Evolutionary conservation across 2,888 invertebrate genomes (phyloP), one percentile per base, ranked within the genome.

Genomic region (Pedicia rivosa): DNA sequence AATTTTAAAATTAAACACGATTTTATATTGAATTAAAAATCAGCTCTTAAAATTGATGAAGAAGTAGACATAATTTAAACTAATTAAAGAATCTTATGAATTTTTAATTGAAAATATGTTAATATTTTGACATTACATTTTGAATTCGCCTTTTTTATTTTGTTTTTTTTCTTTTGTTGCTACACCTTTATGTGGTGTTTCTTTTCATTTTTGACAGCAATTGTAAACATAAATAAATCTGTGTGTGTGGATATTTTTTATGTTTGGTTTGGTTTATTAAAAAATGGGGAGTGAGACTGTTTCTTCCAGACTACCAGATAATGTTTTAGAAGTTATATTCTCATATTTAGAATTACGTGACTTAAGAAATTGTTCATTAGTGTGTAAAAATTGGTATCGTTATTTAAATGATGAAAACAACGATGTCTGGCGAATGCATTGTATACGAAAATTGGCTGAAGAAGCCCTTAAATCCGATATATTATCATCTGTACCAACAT

Each of bases 401-500:
- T 81, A 86, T 57, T 66, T 97, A 40, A 80, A 76, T 56, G 87
- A 92, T 55, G 92, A 92, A 64, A 90, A 90, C 62, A 88, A 83
- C 62, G 91, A 94, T 51, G 84, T 94, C 42, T 97, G 97, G 97
- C 71, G 90, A 53, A 67, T 78, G 56, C 86, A 90, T 51, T 91
- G 92, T 62, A 67, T 82, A 44, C 72, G 80, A 52, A 82, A 78
- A 62, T 65, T 98, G 47, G 79, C 91, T 2, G 84, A 86, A 59
- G 90, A 73, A 56, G 67, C 70, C 5, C 66, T 94, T 44, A 90
- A 88, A 64, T 90, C 91, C 6, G 91, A 92, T 62, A 67, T 97
- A 50, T 67, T 97, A 37, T 76, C 82, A 31, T 83, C 86, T 45
- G 78, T 90, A 46, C 76, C 81, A 39, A 86, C 90, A 5, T 91